Conservation (phyloP, 2,888 invertebrate genomes). For the Pediacus dermestoides region DNA sequence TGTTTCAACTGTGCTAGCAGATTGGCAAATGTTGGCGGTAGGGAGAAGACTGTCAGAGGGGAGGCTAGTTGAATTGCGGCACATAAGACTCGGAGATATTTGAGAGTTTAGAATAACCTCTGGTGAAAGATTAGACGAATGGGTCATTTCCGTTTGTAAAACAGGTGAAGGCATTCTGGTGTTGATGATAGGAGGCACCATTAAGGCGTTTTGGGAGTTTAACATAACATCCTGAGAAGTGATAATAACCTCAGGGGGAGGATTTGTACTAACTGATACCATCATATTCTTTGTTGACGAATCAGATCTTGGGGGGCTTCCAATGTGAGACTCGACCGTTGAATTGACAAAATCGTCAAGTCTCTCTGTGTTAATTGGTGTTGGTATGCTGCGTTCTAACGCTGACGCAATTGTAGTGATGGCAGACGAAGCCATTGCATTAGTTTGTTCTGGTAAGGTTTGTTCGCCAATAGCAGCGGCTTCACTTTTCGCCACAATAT, state of each 20-base stretch:
- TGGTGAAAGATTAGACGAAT: slow-evolving; percentile 50
- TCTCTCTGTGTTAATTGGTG: slow-evolving; percentile 48
- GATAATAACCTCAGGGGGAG: slow-evolving; percentile 25
- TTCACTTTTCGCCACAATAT: slow-evolving; percentile 40
- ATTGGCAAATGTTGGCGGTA: slow-evolving; percentile 32
- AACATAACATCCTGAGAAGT: slow-evolving; percentile 47
- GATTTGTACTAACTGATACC: slow-evolving; percentile 25
- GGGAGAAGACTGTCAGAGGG: slow-evolving; percentile 25
- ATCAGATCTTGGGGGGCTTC: slow-evolving; percentile 42
- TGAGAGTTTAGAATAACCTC: slow-evolving; percentile 62
- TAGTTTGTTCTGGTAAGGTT: slow-evolving; percentile 29
- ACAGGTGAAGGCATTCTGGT: slow-evolving; percentile 33
- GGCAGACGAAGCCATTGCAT: slow-evolving; percentile 44
- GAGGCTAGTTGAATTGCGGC: slow-evolving; percentile 42
- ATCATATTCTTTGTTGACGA: slow-evolving; percentile 34
- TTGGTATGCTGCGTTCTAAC: slow-evolving; percentile 30
- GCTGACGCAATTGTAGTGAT: slow-evolving; percentile 41
- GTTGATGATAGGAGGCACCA: slow-evolving; percentile 37
- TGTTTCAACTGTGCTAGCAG: slow-evolving; percentile 34
- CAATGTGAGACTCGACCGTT: slow-evolving; percentile 54
- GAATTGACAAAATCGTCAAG: slow-evolving; percentile 61
- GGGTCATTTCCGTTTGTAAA: slow-evolving; percentile 41
- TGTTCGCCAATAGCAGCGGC: slow-evolving; percentile 37
- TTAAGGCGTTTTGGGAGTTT: slow-evolving; percentile 35
- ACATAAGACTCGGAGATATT: slow-evolving; percentile 61